These are phyloP conservation scores for Cartodere bifasciata DNA, from an alignment of 2,888 invertebrate genomes.

Conservation along the genomic window DNA sequence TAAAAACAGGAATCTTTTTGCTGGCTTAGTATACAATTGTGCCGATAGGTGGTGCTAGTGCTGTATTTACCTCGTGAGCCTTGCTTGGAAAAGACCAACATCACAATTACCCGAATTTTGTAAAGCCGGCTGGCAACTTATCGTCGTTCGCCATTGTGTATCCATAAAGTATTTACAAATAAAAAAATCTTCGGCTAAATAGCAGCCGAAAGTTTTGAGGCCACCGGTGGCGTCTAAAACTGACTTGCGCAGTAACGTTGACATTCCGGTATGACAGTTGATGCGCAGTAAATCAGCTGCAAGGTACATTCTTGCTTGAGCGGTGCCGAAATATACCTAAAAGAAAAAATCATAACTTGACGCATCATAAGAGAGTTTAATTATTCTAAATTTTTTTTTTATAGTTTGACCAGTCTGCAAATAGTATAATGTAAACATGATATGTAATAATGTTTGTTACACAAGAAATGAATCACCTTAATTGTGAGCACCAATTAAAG, in stretches of 20 bases:
- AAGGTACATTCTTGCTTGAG: slow-evolving; percentile 90
- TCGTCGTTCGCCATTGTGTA: slow-evolving; percentile 80
- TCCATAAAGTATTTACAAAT: slow-evolving; percentile 82
- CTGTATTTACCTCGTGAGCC: slow-evolving; percentile 44
- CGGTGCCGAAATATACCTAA: slow-evolving; percentile 89
- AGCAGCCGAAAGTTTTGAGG: slow-evolving; percentile 79
- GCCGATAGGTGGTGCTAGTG: not conserved
- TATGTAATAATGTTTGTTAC: not conserved
- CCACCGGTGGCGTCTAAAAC: slow-evolving; percentile 89
- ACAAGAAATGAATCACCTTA: not conserved
- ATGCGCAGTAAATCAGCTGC: slow-evolving; percentile 83
- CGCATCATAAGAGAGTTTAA: slow-evolving; percentile 3
- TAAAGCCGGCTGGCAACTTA: slow-evolving; percentile 87
- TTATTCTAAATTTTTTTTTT: not conserved
- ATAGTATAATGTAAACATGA: no score
- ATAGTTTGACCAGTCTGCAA: not conserved
- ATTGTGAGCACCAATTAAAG: not conserved
- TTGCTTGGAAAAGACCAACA: slow-evolving; percentile 72
- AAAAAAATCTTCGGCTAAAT: slow-evolving; percentile 97
- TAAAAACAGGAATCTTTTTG: no score
- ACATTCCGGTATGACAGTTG: slow-evolving; percentile 99
- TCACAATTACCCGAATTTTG: slow-evolving; percentile 90
- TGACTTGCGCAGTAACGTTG: slow-evolving; percentile 78
- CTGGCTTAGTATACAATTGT: no score
- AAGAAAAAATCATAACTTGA: slow-evolving; percentile 11